phyloP scores from a whole-genome alignment of 2,113 vertebrate genomes.

The Callithrix jacchus region DNA sequence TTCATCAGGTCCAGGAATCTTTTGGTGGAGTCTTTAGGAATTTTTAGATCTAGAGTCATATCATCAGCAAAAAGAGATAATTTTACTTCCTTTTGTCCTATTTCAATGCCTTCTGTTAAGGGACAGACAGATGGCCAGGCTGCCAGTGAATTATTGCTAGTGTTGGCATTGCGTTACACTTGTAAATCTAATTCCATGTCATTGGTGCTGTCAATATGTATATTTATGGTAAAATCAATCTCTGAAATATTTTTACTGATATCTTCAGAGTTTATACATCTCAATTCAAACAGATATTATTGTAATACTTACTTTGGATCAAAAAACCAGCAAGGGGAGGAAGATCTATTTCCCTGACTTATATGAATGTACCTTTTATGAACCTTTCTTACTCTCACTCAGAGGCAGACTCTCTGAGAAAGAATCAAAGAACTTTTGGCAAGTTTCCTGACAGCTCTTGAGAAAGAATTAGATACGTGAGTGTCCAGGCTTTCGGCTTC shows the following conservation, averaged over 20 bases:
- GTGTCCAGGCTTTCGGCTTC: too few species aligned
- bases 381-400: neutral
- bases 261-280: neutral
- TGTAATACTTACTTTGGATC: neutral
- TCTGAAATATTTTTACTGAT: neutral
- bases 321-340: neutral
- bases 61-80: too few species aligned
- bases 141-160: neutral
- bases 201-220: neutral
- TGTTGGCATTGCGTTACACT: neutral
- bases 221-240: neutral
- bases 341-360: neutral
- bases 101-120: neutral
- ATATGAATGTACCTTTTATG: fast-evolving
- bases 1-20: too few species aligned
- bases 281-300: neutral
- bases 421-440: neutral
- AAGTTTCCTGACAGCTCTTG: neutral
- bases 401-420: neutral
- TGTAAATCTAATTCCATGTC: neutral
- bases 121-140: neutral
- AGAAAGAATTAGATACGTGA: neutral
- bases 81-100: neutral
- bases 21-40: too few species aligned
- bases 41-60: too few species aligned